These are phyloP conservation scores for Liasis olivaceus DNA, from an alignment of 2,797 vertebrate species.

Conservation along the genomic window DNA sequence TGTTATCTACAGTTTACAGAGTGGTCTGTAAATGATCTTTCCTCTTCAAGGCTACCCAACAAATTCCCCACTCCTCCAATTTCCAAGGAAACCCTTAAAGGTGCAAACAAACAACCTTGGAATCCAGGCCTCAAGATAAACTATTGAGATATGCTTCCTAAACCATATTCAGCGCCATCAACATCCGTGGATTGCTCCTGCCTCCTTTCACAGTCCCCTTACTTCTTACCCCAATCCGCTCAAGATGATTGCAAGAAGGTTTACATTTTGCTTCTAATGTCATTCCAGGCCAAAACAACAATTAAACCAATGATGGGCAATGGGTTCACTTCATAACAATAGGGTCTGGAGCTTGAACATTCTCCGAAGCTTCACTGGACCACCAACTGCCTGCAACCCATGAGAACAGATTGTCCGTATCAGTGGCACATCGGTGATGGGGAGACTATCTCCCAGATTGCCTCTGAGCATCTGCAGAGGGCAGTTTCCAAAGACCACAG, in stretches of 20 bases:
- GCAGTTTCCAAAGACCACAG: no score
- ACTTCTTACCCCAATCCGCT: not conserved
- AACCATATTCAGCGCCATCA: fast-evolving
- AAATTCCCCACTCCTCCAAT: not conserved
- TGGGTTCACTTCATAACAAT: not conserved
- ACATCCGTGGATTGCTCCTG: not conserved
- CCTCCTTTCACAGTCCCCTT: no score
- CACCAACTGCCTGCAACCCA: not conserved
- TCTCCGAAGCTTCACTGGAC: no score
- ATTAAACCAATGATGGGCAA: fast-evolving
- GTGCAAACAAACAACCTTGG: not conserved
- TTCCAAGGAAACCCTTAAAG: not conserved
- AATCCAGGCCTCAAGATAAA: not conserved
- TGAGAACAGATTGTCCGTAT: fast-evolving
- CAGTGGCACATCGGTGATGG: no score
- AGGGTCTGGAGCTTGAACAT: no score
- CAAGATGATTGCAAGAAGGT: not conserved
- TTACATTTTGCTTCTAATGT: no score
- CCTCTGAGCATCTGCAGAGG: not conserved
- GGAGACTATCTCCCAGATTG: not conserved
- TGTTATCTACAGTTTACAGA: not conserved
- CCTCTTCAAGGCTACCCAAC: not conserved
- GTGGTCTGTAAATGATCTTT: not conserved
- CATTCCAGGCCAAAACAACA: not conserved
- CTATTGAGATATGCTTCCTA: not conserved